Conservation (phyloP, 2,797 vertebrate species). For the Emys orbicularis region DNA sequence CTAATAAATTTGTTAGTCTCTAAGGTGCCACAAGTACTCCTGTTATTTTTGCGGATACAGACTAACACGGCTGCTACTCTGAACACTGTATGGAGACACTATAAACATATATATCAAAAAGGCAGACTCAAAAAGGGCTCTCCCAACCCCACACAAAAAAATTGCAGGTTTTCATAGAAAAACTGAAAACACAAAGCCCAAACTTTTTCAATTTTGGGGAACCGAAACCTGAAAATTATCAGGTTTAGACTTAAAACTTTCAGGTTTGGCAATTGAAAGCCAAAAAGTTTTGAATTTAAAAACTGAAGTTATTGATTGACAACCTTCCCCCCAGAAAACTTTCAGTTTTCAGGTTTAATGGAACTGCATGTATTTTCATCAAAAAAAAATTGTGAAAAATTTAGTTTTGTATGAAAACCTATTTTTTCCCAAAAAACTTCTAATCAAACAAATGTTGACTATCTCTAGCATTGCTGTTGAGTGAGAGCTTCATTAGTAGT, state of each 20-base stretch:
- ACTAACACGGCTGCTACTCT: too few species aligned
- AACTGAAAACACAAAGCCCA: neutral
- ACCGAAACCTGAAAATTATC: neutral
- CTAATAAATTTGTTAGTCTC: too few species aligned
- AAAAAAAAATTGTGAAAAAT: neutral
- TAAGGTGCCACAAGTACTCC: too few species aligned
- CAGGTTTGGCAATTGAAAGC: neutral
- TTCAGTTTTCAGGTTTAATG: neutral
- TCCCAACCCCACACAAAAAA: neutral
- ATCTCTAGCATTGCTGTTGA: neutral
- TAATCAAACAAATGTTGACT: neutral
- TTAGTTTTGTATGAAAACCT: neutral
- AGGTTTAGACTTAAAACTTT: neutral
- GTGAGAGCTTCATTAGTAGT: neutral
- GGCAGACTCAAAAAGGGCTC: neutral
- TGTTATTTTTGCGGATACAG: too few species aligned
- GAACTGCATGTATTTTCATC: rapidly evolving
- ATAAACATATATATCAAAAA: neutral
- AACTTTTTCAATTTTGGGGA: neutral
- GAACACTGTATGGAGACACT: neutral
- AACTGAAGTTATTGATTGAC: neutral
- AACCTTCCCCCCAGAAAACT: neutral
- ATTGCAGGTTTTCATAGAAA: neutral
- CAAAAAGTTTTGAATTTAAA: neutral
- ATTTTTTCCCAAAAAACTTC: neutral